Evolutionary conservation across 2,113 vertebrate genomes (phyloP), one percentile per base, ranked within the genome.

Genomic region (Prionailurus bengalensis): DNA sequence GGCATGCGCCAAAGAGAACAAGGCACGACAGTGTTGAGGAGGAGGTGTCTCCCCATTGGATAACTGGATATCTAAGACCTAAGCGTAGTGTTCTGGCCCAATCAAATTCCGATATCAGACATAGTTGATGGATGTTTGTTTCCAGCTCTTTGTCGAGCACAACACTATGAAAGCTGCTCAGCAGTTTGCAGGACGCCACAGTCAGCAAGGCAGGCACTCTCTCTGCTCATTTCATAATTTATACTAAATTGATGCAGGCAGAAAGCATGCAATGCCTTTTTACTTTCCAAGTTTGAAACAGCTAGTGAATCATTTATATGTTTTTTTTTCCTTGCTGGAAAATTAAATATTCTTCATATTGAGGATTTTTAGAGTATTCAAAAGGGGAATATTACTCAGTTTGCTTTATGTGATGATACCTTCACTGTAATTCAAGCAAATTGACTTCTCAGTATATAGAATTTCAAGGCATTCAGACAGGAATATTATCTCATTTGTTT

Each of bases 401-500:
- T 83, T 79, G 73, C 53, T 39, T 25, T 80, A 8, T 94, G 5
- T 95, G 55, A 90, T 95, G 23, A 96, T 87, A 92, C 27, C 16
- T 85, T 76, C 17, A 73, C 51, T 70, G 48, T 82, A 97, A 96
- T 94, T 89, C 76, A 90, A 96, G 5, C 6, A 80, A 76, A 87
- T 86, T 82, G 53, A 89, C 19, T 85, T 95, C 42, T 96, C 39
- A 96, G 33, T n/a, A 55, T 80, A 88, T 78, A 91, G 3, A 94
- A 91, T 93, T 98, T 96, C 27, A 91, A 96, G 58, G 48, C 66
- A 70, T 92, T 89, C 76, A 96, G 6, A 70, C 33, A 82, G 4
- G 6, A 96, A 95, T 94, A 90, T 39, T 97, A 53, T 96, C 55
- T 95, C 76, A 98, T 89, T 2, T 96, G 58, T 97, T 89, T 61